Evolutionary conservation across 2,888 invertebrate species (phyloP), one percentile per base, ranked within the genome.

Genomic region (Chesias legatella): DNA sequence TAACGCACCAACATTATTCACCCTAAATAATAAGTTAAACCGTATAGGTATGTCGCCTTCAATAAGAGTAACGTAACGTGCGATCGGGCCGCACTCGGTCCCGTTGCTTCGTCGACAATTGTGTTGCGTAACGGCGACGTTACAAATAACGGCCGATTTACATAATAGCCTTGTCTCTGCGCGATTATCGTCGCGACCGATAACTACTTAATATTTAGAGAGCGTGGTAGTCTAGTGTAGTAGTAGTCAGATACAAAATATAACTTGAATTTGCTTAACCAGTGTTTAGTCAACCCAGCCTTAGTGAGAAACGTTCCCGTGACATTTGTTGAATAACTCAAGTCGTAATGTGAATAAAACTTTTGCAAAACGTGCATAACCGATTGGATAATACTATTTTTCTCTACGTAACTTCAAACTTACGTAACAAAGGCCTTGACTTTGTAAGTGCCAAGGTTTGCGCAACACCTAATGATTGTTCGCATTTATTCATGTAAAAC

Each of bases 81-180:
- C 79, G 82, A 82, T 82, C 81, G 63, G 60, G 46, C 28, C 40
- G 36, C 34, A 45, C 45, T 41, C 47, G 69, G 75, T 72, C 73
- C 76, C 70, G 68, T 73, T 73, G 73, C 74, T 69, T 60, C 62
- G 68, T 61, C 71, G 67, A 75, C 78, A 77, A 73, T 74, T 67
- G 72, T 60, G 62, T 83, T 83, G 74, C 60, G 64, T 79, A 83
- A 83, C 60, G 46, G 64, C 67, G 76, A 70, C 75, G 79, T 81
- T 73, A 76, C 79, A 75, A 79, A 78, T 77, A 79, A 79, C 69
- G 79, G 70, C 65, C 75, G 75, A 78, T 80, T 83, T 82, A 81
- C 81, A 79, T 81, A 83, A 83, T 78, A 78, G 73, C 72, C 71
- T 74, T 74, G 79, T 70, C 68, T 70, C 73, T 66, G 60, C 60